Evolutionary conservation across 2,113 vertebrate genomes (phyloP), one percentile per base, ranked within the genome.

Genomic region (Ursus arctos): DNA sequence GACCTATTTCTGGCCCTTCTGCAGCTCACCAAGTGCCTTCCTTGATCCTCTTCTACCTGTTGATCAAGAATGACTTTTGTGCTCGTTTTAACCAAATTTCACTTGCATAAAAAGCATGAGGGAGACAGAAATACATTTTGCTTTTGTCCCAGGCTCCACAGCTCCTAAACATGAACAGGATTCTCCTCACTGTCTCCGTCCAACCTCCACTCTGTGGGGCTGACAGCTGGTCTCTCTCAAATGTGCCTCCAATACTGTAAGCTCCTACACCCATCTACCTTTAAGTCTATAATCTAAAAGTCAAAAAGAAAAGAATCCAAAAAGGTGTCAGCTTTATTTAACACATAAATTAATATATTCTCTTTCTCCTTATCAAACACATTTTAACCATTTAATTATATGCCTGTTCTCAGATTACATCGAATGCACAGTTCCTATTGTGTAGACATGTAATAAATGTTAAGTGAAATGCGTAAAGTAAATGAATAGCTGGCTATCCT

Each of bases 241-340:
- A 80, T 33, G 61, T 31, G 4, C 21, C 51, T 93, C n/a, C 36
- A 74, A 40, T 36, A 55, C 10, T 28, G 2, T 47, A 69, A 77
- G 22, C 12, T 31, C 40, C 36, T 40, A 69, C 18, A 21, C 10
- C 10, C 5, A 49, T 43, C 3, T 28, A 33, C 7, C 5, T 65
- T 61, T 65, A 88, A 65, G 19, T 76, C 33, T 36, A 90, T 79
- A 79, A 69, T 53, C 19, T 92, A 24, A 40, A 97, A 92, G 87
- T 63, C 21, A n/a, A 97, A 91, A 85, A 7, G 67, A 93, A 96
- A 97, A 74, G 7, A 49, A 31, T 19, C 24, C 72, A 9, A 19
- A 59, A 74, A 26, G 22, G 16, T 65, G 24, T 7, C 51, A 86
- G 55, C 33, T 63, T 91, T 77, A 55, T 49, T 91, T 74, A 76